Evolutionary conservation across 2,888 invertebrate species (phyloP).

Genomic region (Synanthedon tipuliformis): DNA sequence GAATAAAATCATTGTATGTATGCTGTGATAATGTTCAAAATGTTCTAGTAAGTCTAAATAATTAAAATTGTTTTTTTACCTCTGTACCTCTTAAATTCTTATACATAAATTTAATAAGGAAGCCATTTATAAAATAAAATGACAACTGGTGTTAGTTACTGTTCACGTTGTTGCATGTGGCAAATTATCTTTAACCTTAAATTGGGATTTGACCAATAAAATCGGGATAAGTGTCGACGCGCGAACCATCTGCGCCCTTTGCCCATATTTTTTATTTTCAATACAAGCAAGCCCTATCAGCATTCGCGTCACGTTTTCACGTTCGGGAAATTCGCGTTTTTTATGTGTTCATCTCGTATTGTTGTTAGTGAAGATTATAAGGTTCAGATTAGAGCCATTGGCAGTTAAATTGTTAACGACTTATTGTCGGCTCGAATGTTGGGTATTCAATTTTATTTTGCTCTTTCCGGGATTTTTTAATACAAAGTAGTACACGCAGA

Average conservation of each 20-base stretch:
- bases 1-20: no score
- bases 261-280: slow-evolving; percentile 11
- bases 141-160: neutral
- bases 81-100: no score
- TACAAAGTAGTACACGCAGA: no score
- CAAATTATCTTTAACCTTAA: slow-evolving; percentile 4
- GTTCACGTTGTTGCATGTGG: neutral
- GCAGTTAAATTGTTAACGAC: slow-evolving; percentile 8
- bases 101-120: no score
- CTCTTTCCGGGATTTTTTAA: no score
- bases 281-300: slow-evolving; percentile 5
- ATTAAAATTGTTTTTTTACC: no score
- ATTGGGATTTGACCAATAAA: slow-evolving; percentile 21
- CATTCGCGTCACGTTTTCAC: slow-evolving; percentile 13
- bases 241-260: slow-evolving; percentile 21
- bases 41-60: no score
- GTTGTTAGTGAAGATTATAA: slow-evolving; percentile 10
- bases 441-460: no score
- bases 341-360: slow-evolving; percentile 14
- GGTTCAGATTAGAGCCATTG: slow-evolving; percentile 9
- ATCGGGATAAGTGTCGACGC: slow-evolving; percentile 17
- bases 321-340: slow-evolving; percentile 9
- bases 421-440: no score
- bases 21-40: no score
- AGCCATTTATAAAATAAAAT: no score